Evolutionary conservation across 2,888 invertebrate genomes (phyloP).

Genomic region (Temnothorax unifasciatus): DNA sequence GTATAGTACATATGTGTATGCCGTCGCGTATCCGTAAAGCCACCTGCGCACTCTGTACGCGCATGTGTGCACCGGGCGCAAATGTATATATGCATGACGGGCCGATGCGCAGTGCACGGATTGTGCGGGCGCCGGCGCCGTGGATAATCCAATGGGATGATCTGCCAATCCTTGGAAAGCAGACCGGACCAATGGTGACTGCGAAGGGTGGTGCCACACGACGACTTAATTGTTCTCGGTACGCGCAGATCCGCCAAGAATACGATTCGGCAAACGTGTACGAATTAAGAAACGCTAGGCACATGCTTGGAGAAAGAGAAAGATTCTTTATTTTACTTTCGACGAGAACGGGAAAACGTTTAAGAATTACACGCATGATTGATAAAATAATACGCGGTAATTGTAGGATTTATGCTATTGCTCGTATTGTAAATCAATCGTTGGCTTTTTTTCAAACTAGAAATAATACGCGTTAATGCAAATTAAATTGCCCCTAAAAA

Average conservation of each 20-base stretch:
- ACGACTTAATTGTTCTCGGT: slow-evolving; percentile 61
- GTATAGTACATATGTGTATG: not conserved
- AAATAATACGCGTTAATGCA: not conserved
- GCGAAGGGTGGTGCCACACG: slow-evolving; percentile 72
- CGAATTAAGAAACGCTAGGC: slow-evolving; percentile 11
- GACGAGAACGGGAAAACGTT: not conserved
- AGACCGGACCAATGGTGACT: slow-evolving; percentile 73
- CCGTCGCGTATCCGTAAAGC: not conserved
- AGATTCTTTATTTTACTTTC: not conserved
- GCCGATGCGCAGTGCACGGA: slow-evolving; percentile 73
- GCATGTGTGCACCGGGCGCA: slow-evolving; percentile 45
- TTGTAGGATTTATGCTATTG: not conserved
- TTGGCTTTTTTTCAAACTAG: not conserved
- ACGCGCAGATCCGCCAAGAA: slow-evolving; percentile 18
- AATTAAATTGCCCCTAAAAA: not conserved
- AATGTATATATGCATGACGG: slow-evolving; percentile 32
- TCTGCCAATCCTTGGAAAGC: slow-evolving; percentile 83
- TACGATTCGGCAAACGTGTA: slow-evolving; percentile 11
- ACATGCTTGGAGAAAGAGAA: not conserved
- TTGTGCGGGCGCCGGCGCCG: slow-evolving; percentile 80
- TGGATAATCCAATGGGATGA: slow-evolving; percentile 86
- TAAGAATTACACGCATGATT: not conserved
- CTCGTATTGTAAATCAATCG: not conserved
- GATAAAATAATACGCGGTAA: not conserved
- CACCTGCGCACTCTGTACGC: slow-evolving; percentile 36